These are phyloP conservation scores for Coluber constrictor DNA, from an alignment of 2,797 vertebrate species.

Conservation along the genomic window DNA sequence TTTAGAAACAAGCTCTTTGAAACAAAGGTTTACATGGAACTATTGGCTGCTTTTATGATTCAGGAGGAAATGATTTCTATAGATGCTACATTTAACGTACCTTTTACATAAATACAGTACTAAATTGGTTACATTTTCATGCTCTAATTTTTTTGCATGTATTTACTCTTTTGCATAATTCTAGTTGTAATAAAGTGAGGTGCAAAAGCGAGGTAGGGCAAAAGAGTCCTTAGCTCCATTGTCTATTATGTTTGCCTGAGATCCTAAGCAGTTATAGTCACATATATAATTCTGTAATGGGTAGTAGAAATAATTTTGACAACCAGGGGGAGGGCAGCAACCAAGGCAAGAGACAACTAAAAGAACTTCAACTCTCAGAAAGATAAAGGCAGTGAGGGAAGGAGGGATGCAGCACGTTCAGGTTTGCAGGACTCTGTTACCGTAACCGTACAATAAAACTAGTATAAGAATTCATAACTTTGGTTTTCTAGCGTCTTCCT, in stretches of 20 bases:
- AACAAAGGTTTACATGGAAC: neutral
- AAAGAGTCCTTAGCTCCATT: neutral
- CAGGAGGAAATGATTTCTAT: fast-evolving
- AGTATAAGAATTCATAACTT: neutral
- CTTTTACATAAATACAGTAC: neutral
- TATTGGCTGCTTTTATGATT: neutral
- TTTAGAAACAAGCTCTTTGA: neutral
- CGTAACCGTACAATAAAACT: neutral
- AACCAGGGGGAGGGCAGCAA: neutral
- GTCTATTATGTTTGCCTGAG: neutral
- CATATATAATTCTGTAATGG: neutral
- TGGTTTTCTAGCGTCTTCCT: neutral
- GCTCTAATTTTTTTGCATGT: neutral
- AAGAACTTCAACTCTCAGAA: neutral
- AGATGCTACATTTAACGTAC: neutral
- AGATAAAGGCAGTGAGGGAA: neutral
- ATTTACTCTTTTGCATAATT: neutral
- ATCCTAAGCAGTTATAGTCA: neutral
- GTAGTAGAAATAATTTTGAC: neutral
- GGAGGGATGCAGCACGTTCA: neutral
- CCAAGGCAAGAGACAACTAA: neutral
- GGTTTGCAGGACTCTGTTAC: neutral
- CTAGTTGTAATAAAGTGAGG: neutral
- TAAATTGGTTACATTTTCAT: neutral
- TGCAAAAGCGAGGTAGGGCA: neutral